phyloP scores from a whole-genome alignment of 2,797 vertebrate species.

The Mionectes olivaceus region DNA sequence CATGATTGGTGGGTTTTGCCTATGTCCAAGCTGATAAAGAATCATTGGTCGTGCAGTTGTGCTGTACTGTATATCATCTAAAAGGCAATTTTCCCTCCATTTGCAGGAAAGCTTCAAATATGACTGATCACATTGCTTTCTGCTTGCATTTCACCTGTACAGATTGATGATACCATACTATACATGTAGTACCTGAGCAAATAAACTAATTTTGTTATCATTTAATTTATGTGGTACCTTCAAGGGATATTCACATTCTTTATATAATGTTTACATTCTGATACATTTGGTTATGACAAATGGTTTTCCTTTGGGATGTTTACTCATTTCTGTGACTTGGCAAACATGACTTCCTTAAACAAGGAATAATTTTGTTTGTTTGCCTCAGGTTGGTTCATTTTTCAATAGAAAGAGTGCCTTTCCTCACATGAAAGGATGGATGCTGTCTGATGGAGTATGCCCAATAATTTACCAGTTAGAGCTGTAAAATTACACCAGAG shows the following conservation, averaged over 20 bases:
- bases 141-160: conserved; percentile 23
- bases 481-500: background rate
- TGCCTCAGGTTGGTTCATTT: background rate
- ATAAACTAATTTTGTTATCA: background rate
- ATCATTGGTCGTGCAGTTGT: background rate
- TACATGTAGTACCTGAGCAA: background rate
- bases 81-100: conserved; percentile 10
- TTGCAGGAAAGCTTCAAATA: background rate
- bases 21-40: conserved; percentile 7
- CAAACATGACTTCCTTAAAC: conserved; percentile 15
- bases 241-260: conserved; percentile 30
- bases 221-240: conserved; percentile 25
- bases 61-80: background rate
- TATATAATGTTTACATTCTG: conserved; percentile 28
- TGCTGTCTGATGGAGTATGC: background rate
- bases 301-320: conserved; percentile 18
- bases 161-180: background rate
- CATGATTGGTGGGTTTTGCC: background rate
- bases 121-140: conserved; percentile 21
- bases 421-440: background rate
- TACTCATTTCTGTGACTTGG: background rate
- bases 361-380: conserved; percentile 2
- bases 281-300: conserved; percentile 12
- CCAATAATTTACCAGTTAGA: background rate
- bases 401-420: background rate